A percentile compares a stretch with the other conserved stretches of the same genome.
Conservation (phyloP, 2,113 vertebrate genomes). For the Triplophysa siluroides region DNA sequence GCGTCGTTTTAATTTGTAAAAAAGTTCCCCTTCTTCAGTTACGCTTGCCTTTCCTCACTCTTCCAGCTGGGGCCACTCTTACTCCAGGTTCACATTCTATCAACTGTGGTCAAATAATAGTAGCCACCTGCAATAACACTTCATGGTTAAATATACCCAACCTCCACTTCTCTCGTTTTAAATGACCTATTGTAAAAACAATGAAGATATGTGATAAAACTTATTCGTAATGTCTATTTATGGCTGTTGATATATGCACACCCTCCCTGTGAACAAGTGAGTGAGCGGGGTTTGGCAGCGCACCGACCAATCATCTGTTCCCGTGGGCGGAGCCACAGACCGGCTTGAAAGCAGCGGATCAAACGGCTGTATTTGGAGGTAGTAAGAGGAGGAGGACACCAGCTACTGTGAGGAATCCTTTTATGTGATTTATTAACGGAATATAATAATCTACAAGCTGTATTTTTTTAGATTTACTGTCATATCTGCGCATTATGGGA, state of each 20-base stretch:
- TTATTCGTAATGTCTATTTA: neutral
- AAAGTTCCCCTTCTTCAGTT: neutral
- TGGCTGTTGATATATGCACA: neutral
- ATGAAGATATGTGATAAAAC: neutral
- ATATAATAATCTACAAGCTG: neutral
- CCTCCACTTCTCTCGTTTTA: neutral
- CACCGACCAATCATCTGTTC: neutral
- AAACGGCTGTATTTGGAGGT: conserved; percentile 22
- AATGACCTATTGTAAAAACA: neutral
- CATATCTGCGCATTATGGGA: neutral
- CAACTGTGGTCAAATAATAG: neutral
- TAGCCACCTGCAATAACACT: neutral
- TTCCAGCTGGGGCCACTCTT: conserved; percentile 47
- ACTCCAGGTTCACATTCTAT: neutral
- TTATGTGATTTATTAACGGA: neutral
- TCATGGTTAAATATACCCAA: neutral
- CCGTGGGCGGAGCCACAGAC: neutral
- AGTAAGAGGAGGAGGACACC: conserved; percentile 48
- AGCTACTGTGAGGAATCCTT: conserved; percentile 49
- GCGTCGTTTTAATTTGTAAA: neutral
- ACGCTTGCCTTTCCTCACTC: neutral
- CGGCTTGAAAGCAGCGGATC: conserved; percentile 3
- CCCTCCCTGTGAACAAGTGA: conserved; percentile 10
- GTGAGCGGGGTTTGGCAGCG: neutral
- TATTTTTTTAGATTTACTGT: neutral